Evolutionary conservation across 2,797 vertebrate genomes (phyloP), one percentile per base, ranked within the genome.

Genomic region (Harpagifer antarcticus): DNA sequence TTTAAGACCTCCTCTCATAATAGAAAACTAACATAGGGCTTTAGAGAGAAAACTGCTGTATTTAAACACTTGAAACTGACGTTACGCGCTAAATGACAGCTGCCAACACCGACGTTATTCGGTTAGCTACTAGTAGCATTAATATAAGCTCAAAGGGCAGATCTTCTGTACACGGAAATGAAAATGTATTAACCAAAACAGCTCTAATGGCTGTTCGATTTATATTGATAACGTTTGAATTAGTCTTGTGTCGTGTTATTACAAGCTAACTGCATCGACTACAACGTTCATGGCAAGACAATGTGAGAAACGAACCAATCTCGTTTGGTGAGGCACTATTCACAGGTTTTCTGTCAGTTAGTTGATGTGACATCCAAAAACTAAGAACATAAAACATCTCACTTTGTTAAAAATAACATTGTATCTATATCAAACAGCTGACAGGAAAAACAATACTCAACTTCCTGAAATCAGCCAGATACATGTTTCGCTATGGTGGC

Each of bases 381-480:
- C 5, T 11, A 44, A 2, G 3, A 42, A 9, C n/a, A 15, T 27
- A 16, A 14, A 19, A 52, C 17, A 44, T 3, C 42, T 44, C 23
- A 11, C 12, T 45, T 0, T 63, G 15, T 72, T 77, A 76, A 50
- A 10, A 73, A 52, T 12, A 33, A 44, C 7, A 16, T 45, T 14
- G 17, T 37, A 31, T 13, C 23, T 20, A 9, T 66, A 4, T 11
- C 10, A 9, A 76, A 74, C 19, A 69, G 44, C 53, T 72, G 65
- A 43, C 31, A 23, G 60, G 19, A 58, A 74, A 79, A 85, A 79
- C 68, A 74, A 67, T 40, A 37, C 13, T 20, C 50, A 66, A 85
- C 81, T 90, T 89, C 86, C 84, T 89, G 73, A 82, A 79, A 79
- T 37, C 8, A 37, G 33, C 33, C 33, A 37, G 33, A 37, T 37